These are phyloP conservation scores for Thamnophis sirtalis DNA, from an alignment of 2,113 vertebrate species.

Conservation along the genomic window DNA sequence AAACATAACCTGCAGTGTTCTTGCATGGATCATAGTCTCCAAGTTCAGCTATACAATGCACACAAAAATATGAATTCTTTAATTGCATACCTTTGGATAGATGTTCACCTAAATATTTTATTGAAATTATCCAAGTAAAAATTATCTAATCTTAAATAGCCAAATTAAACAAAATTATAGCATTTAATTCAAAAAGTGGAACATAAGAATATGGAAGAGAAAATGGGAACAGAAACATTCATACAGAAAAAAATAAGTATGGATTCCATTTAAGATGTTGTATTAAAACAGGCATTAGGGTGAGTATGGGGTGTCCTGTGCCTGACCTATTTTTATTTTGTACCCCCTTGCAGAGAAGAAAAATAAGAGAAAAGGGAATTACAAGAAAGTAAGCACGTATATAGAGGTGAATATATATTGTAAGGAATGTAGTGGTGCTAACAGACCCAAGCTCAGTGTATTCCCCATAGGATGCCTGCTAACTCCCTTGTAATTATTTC, in stretches of 20 bases:
- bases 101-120: background rate
- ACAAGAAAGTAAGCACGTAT: background rate
- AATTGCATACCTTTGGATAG: background rate
- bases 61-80: conserved; percentile 1
- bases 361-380: background rate
- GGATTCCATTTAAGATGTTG: background rate
- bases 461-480: background rate
- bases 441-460: background rate
- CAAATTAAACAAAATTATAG: background rate
- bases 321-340: background rate
- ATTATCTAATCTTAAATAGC: background rate
- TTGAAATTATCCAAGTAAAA: background rate
- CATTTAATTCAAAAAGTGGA: background rate
- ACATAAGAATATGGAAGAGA: background rate
- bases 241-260: background rate
- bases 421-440: background rate
- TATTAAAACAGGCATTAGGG: background rate
- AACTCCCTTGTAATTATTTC: background rate
- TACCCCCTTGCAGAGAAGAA: background rate
- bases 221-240: background rate
- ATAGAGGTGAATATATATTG: background rate
- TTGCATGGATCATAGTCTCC: conserved; percentile 85
- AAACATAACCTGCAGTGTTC: conserved; percentile 79
- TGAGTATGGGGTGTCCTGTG: background rate
- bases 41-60: conserved; percentile 76